Evolutionary conservation across 2,888 invertebrate species (phyloP).

Genomic region (Thecophora atra): DNA sequence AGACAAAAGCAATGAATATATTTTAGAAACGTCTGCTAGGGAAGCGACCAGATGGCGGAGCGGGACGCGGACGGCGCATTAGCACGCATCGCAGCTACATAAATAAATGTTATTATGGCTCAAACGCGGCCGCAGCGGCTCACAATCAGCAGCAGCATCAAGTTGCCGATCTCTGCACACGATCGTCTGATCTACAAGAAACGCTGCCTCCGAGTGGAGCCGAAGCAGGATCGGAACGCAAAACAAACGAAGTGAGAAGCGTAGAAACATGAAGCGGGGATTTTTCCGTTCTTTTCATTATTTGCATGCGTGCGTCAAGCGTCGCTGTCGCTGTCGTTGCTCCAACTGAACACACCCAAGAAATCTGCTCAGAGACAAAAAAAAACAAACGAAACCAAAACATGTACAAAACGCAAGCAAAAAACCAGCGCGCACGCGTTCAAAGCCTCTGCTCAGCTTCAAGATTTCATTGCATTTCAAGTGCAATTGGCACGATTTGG

Average conservation of each 20-base stretch:
- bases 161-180: conserved; percentile 10
- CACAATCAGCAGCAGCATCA: neutral
- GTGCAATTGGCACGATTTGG: conserved; percentile 27
- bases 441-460: conserved; percentile 6
- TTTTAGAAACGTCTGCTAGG: neutral
- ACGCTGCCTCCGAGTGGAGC: neutral
- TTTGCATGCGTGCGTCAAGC: conserved; percentile 21
- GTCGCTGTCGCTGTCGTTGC: neutral
- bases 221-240: neutral
- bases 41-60: neutral
- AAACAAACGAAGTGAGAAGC: neutral
- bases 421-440: conserved; percentile 7
- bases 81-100: conserved; percentile 23
- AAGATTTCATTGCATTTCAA: conserved; percentile 27
- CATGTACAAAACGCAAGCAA: neutral
- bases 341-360: conserved; percentile 29
- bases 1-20: conserved; percentile 15
- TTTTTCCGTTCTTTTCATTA: conserved; percentile 5
- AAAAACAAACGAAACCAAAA: neutral
- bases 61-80: neutral
- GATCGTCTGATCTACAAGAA: conserved; percentile 16
- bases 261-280: neutral
- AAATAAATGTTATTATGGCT: conserved; percentile 39
- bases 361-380: neutral
- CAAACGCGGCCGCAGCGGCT: conserved; percentile 29